Percentiles rank a stretch among this genome's conserved stretches.
Evolutionary conservation across 2,888 invertebrate species (phyloP).

Genomic region (Dasysyrphus tricinctus): DNA sequence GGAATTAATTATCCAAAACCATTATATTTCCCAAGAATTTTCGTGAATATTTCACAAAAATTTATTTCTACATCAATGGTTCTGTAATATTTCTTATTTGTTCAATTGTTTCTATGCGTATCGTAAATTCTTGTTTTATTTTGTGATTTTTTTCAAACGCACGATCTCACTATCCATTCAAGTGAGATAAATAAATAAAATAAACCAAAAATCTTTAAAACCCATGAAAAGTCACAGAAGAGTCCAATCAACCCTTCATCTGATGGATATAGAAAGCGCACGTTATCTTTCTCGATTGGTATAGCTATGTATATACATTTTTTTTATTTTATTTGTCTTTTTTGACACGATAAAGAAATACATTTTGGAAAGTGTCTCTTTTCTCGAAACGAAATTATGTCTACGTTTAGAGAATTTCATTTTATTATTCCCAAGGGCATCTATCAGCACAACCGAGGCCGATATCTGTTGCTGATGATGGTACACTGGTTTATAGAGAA

Average conservation of each 20-base stretch:
- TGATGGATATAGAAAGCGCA: conserved; percentile 1
- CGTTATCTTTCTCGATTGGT: conserved; percentile 44
- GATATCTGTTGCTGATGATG: conserved; percentile 72
- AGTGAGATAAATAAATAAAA: background rate
- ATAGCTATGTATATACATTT: background rate
- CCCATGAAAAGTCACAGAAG: conserved; percentile 32
- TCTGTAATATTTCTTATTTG: no score
- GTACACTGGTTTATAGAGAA: conserved; percentile 2
- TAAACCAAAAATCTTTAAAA: conserved; percentile 6
- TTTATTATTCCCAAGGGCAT: conserved; percentile 69
- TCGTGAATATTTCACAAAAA: no score
- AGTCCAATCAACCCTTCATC: conserved; percentile 52
- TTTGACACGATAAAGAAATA: conserved; percentile 68
- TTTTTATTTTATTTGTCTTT: conserved; percentile 17
- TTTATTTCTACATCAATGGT: no score
- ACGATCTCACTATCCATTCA: background rate
- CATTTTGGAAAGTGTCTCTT: conserved; percentile 65
- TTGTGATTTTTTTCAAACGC: no score
- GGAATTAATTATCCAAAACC: no score
- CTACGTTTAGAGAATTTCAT: conserved; percentile 62
- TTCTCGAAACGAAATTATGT: conserved; percentile 70
- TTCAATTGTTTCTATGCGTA: no score
- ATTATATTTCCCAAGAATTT: no score
- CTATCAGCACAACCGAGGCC: conserved; percentile 10
- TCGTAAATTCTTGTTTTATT: no score